Evolutionary conservation across 2,888 invertebrate genomes (phyloP), one percentile per base, ranked within the genome.

Genomic region (Metallyticus violacea): DNA sequence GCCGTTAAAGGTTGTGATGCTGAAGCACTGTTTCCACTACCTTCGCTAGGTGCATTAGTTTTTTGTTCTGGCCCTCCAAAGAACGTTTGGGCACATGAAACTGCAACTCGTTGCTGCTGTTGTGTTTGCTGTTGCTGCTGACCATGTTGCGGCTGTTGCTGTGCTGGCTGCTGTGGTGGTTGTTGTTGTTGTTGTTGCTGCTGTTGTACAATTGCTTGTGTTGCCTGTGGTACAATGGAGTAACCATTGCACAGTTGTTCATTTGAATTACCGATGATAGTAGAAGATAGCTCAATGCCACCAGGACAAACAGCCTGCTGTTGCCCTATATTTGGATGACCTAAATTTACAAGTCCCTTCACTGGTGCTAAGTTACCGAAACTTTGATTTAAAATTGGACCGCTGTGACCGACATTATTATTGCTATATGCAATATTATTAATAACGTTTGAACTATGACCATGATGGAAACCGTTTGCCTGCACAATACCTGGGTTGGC

Each of bases 381-480:
- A 29, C 86, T 79, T 76, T 85, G 87, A 80, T 88, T 86, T 78
- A 87, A 28, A 15, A 87, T 79, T 79, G 85, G 80, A 85, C 84
- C 85, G 40, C 80, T 77, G 28, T 87, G 85, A 28, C 81, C 81
- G n/a, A 85, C 87, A 83, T 82, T 86, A 79, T 86, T 85, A 77
- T 79, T 85, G 78, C 83, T 79, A 77, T 86, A 87, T 27, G 85
- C 77, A 7, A 88, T 81, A 82, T 87, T 88, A 79, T 86, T 86
- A 25, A 85, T 84, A 26, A 88, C 85, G 76, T 88, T 88, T 27
- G 87, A 40, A 85, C 86, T 85, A 29, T 87, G 86, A 40, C 87
- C 85, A 78, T 85, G 86, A 82, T 88, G 87, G 85, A 87, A 88
- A 30, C 86, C 86, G 79, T 88, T 88, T n/a, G 87, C 25, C 29